phyloP scores from a whole-genome alignment of 2,888 invertebrate species.

The Melanchra persicariae region DNA sequence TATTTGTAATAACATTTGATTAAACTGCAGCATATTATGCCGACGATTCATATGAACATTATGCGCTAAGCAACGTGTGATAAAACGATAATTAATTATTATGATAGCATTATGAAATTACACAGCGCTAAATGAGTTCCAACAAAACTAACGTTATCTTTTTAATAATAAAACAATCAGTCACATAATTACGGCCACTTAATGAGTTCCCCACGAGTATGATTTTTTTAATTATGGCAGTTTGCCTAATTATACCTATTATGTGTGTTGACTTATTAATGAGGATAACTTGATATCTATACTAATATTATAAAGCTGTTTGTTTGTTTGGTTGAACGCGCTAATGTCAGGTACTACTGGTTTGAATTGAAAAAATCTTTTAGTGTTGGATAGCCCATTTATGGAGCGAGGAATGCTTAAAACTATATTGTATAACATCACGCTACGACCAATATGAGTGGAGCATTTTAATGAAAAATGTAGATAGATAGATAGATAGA shows the following conservation, averaged over 20 bases:
- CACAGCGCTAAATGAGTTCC: constrained; percentile 6
- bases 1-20: constrained; percentile 16
- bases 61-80: constrained; percentile 6
- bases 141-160: neutral
- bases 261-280: constrained; percentile 30
- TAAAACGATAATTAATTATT: constrained; percentile 29
- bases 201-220: constrained; percentile 2
- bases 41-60: constrained; percentile 17
- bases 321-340: no score
- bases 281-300: neutral
- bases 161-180: constrained; percentile 10
- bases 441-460: no score
- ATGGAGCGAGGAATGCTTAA: no score
- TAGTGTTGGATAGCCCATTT: no score
- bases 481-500: no score
- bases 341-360: no score
- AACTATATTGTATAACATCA: no score
- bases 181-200: constrained; percentile 5
- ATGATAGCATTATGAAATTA: constrained; percentile 20
- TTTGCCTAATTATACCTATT: constrained; percentile 4
- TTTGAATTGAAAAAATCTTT: no score
- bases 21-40: neutral
- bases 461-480: no score
- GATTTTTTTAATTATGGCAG: neutral
- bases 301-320: no score